These are phyloP conservation scores for Drosophila equinoxialis DNA, from an alignment of 1,140 invertebrate species.

Conservation along the genomic window DNA sequence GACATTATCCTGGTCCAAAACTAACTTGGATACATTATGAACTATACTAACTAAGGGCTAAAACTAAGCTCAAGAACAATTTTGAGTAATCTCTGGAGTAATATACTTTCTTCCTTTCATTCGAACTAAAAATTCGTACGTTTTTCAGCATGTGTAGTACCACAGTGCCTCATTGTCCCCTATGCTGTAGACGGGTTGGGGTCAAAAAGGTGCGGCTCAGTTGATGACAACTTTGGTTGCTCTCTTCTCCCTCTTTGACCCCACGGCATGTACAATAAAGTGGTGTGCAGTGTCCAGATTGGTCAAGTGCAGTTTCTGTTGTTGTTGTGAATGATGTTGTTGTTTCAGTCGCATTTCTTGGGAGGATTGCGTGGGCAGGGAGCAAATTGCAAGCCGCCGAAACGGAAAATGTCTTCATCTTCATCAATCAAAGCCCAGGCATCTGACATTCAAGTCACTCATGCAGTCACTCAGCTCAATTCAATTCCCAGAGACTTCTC, in stretches of 20 bases:
- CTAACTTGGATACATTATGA: too few species aligned
- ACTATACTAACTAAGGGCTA: too few species aligned
- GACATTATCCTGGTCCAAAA: background rate
- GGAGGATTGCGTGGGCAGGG: slow-evolving; percentile 41
- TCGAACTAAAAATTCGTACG: too few species aligned
- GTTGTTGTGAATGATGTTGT: background rate
- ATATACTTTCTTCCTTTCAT: too few species aligned
- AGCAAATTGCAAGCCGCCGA: slow-evolving; percentile 54
- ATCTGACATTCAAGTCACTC: slow-evolving; percentile 73
- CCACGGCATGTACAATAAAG: slow-evolving; percentile 25
- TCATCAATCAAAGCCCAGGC: slow-evolving; percentile 74
- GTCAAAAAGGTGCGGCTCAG: slow-evolving; percentile 1
- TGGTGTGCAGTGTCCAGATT: slow-evolving; percentile 32
- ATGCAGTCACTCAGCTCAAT: slow-evolving; percentile 70
- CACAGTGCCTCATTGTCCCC: background rate
- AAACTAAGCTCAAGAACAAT: too few species aligned
- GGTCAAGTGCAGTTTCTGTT: slow-evolving; percentile 54
- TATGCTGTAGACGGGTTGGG: background rate
- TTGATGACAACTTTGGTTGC: background rate
- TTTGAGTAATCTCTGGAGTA: too few species aligned
- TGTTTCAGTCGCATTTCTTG: slow-evolving; percentile 27
- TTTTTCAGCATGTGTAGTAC: background rate
- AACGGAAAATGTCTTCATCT: slow-evolving; percentile 80
- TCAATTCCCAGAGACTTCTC: slow-evolving; percentile 62
- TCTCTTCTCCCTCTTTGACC: background rate